Conservation (phyloP, 2,113 vertebrate genomes). For the Tapirus terrestris region DNA sequence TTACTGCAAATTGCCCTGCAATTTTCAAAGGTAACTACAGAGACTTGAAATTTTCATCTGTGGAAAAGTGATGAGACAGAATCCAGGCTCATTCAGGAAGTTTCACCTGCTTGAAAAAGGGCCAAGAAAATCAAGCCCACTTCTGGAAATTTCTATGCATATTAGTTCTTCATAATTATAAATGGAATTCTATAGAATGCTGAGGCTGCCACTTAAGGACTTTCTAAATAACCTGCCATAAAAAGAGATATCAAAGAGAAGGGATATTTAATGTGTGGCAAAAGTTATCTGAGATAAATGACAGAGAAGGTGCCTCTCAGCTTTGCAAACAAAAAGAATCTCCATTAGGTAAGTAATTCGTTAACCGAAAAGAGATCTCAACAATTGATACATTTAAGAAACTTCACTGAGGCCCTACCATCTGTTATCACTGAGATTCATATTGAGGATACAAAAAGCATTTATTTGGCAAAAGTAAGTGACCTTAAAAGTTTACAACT, state of each 20-base stretch:
- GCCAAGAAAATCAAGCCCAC: constrained; percentile 53
- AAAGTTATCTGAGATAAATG: constrained; percentile 23
- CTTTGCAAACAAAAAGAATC: not conserved
- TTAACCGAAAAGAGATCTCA: constrained; percentile 6
- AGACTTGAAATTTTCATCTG: constrained; percentile 61
- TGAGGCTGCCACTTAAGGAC: not conserved
- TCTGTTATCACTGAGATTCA: not conserved
- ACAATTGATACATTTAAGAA: constrained; percentile 17
- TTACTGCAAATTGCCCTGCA: constrained; percentile 63
- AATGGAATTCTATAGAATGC: constrained; percentile 32
- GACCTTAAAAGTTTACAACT: not conserved
- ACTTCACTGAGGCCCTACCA: not conserved
- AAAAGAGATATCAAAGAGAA: not conserved
- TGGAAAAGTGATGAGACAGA: constrained; percentile 52
- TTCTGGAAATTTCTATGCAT: constrained; percentile 33
- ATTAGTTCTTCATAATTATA: constrained; percentile 56
- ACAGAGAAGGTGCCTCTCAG: not conserved
- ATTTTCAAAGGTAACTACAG: constrained; percentile 71
- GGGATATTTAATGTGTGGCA: not conserved
- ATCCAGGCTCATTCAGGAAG: constrained; percentile 57
- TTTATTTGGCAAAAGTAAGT: not conserved
- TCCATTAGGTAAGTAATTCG: not conserved
- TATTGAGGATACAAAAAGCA: not conserved
- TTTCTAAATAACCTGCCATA: constrained; percentile 25
- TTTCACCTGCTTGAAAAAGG: constrained; percentile 62